Evolutionary conservation across 2,888 invertebrate species (phyloP).

Genomic region (Tenthredo distinguenda): DNA sequence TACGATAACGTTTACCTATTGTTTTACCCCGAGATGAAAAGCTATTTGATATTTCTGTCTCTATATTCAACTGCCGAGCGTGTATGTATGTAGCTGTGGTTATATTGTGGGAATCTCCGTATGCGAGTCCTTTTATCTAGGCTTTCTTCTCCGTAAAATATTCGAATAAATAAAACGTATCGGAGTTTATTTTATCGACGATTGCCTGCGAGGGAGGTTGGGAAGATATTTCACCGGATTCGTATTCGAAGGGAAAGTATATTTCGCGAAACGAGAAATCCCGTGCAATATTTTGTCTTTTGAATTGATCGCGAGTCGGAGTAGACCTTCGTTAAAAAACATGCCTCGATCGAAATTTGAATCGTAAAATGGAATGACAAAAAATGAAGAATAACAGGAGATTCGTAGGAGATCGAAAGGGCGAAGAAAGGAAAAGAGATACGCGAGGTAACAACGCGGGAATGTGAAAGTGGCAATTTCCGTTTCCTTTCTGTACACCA

Average conservation of each 20-base stretch:
- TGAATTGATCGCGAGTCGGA: neutral
- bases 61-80: slow-evolving; percentile 22
- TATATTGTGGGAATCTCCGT: slow-evolving; percentile 44
- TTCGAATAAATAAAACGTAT: slow-evolving; percentile 52
- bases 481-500: slow-evolving; percentile 25
- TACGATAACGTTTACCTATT: slow-evolving; percentile 44
- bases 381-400: neutral
- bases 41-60: slow-evolving; percentile 35
- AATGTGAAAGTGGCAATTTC: slow-evolving; percentile 43
- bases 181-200: slow-evolving; percentile 34
- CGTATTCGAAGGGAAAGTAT: neutral
- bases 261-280: neutral
- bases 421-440: neutral
- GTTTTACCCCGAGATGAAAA: slow-evolving; percentile 22
- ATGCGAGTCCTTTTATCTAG: slow-evolving; percentile 54
- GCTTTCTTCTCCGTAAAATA: slow-evolving; percentile 22
- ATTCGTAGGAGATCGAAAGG: slow-evolving; percentile 1
- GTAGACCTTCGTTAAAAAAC: neutral
- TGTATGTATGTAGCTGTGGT: neutral
- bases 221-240: neutral
- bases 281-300: neutral
- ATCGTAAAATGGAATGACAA: neutral
- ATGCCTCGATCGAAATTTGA: neutral
- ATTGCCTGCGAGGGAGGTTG: neutral
- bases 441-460: slow-evolving; percentile 8